A percentile compares a stretch with the other conserved stretches of the same genome.
Conservation (phyloP, 1,140 invertebrate genomes). For the Samia ricini region DNA sequence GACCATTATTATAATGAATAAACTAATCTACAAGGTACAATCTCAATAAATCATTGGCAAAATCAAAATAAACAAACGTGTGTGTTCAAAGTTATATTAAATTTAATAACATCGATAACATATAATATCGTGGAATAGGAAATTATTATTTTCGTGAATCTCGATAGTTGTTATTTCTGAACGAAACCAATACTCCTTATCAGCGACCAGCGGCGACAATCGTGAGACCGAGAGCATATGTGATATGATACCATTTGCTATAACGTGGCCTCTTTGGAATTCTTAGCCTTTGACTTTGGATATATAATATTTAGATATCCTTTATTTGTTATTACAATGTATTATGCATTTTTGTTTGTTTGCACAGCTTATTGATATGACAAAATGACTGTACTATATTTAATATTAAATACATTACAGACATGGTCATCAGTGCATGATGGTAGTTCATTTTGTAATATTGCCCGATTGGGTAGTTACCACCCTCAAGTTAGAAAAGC, state of each 20-base stretch:
- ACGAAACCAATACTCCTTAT: slow-evolving; percentile 69
- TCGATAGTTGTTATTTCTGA: slow-evolving; percentile 61
- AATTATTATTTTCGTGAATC: slow-evolving; percentile 74
- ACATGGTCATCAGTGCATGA: no score
- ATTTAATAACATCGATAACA: slow-evolving; percentile 74
- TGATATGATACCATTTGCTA: slow-evolving; percentile 35
- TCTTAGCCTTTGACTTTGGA: slow-evolving; percentile 7
- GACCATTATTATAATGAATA: no score
- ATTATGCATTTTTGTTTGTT: background rate
- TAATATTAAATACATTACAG: no score
- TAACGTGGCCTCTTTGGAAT: slow-evolving; percentile 5
- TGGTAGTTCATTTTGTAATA: no score
- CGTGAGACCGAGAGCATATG: slow-evolving; percentile 56
- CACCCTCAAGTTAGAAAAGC: no score
- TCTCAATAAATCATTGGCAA: background rate
- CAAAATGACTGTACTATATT: background rate
- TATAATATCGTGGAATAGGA: slow-evolving; percentile 59
- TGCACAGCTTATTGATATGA: background rate
- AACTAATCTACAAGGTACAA: no score
- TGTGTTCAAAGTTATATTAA: slow-evolving; percentile 31
- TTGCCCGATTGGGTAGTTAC: no score
- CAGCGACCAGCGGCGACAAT: slow-evolving; percentile 53
- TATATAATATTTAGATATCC: background rate
- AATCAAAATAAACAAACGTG: background rate
- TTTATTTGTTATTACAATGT: background rate